A percentile compares a stretch with the other conserved stretches of the same genome.
Conservation (phyloP, 2,797 vertebrate genomes). For the Megalops cyprinoides region DNA sequence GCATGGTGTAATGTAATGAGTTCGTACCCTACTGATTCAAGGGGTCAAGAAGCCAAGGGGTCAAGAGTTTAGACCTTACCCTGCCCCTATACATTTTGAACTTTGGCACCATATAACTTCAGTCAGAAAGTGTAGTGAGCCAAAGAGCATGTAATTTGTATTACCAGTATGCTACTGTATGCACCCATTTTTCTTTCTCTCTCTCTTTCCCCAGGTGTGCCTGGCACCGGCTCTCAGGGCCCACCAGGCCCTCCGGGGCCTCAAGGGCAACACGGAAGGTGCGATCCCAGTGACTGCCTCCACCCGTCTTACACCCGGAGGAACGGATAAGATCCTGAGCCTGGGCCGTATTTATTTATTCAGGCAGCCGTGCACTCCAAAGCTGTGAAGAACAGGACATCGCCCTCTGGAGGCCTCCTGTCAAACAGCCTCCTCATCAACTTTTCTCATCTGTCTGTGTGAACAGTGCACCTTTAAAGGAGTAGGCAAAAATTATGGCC, state of each 20-base stretch:
- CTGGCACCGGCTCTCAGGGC: slow-evolving; percentile 74
- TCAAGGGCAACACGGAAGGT: slow-evolving; percentile 82
- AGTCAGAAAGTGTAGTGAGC: too few species aligned
- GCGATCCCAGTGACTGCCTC: slow-evolving; percentile 84
- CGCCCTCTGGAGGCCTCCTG: slow-evolving; percentile 53
- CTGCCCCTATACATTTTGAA: too few species aligned
- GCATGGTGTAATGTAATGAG: too few species aligned
- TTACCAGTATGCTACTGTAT: too few species aligned
- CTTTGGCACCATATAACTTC: too few species aligned
- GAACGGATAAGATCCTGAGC: slow-evolving; percentile 51
- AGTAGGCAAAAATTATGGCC: not conserved
- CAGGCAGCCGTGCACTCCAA: slow-evolving; percentile 54
- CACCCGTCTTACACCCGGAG: slow-evolving; percentile 65
- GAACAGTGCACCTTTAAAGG: slow-evolving; percentile 48
- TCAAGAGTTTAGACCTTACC: too few species aligned
- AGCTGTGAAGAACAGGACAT: slow-evolving; percentile 44
- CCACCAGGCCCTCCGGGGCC: slow-evolving; percentile 79
- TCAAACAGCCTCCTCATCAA: slow-evolving; percentile 45
- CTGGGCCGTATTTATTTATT: slow-evolving; percentile 25
- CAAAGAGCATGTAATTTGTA: too few species aligned
- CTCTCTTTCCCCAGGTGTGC: slow-evolving; percentile 61
- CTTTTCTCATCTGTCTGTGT: not conserved
- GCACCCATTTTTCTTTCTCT: slow-evolving; percentile 45
- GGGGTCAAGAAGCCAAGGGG: too few species aligned
- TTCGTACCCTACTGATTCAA: too few species aligned